These are phyloP conservation scores for Pachymerium ferrugineum DNA, from an alignment of 2,888 invertebrate genomes.

Conservation along the genomic window DNA sequence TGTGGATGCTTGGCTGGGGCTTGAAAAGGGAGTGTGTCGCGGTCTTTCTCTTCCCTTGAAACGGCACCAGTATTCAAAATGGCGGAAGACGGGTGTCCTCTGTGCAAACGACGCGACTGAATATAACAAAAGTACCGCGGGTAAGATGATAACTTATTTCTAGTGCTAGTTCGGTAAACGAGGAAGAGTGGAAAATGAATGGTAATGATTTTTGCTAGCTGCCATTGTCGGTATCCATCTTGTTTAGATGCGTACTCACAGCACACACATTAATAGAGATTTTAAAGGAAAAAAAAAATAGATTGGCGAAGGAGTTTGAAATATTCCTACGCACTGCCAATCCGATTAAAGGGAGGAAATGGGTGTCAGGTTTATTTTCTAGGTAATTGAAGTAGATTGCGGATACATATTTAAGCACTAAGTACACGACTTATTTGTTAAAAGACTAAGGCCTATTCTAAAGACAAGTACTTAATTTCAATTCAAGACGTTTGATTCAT, in stretches of 20 bases:
- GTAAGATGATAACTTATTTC: slow-evolving; percentile 7
- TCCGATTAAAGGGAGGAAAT: slow-evolving; percentile 15
- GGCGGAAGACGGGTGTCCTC: slow-evolving; percentile 16
- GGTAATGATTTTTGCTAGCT: background rate
- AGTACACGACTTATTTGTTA: background rate
- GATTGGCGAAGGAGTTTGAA: background rate
- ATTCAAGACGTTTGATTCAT: background rate
- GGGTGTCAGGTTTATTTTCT: slow-evolving; percentile 3
- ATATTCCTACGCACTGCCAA: background rate
- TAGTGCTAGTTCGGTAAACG: background rate
- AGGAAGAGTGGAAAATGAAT: background rate
- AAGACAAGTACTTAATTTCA: background rate
- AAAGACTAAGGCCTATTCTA: background rate
- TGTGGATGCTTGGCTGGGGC: slow-evolving; percentile 23
- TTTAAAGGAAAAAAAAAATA: background rate
- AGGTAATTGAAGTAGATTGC: slow-evolving; percentile 17
- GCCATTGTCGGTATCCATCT: background rate
- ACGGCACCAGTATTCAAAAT: slow-evolving; percentile 25
- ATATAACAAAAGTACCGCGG: background rate
- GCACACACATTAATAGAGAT: background rate
- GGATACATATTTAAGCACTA: slow-evolving; percentile 14
- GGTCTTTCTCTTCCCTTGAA: slow-evolving; percentile 10
- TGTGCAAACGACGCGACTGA: background rate
- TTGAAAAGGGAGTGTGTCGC: slow-evolving; percentile 15
- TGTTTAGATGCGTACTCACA: background rate